A percentile compares a stretch with the other conserved stretches of the same genome.
phyloP scores from a whole-genome alignment of 92 coral and sea anemone genomes.

The Porites lobata region DNA sequence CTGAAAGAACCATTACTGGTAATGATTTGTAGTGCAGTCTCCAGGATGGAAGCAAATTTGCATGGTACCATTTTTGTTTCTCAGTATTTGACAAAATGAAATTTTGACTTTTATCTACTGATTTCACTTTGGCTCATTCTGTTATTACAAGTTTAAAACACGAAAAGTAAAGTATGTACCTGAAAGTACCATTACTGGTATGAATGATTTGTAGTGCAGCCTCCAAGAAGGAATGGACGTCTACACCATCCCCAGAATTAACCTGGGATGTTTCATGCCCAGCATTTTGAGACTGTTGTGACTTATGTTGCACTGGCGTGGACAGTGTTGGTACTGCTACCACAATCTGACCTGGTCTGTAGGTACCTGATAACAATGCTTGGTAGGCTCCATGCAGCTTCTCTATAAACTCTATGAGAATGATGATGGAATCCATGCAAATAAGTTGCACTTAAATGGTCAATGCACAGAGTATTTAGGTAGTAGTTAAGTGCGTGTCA shows the following conservation, averaged over 20 bases:
- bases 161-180: conserved; percentile 33
- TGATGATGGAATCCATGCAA: neutral
- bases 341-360: conserved; percentile 95
- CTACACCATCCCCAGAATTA: conserved; percentile 83
- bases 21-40: conserved; percentile 76
- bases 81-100: too few relatives aligned
- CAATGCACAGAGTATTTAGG: too few relatives aligned
- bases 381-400: conserved; percentile 86
- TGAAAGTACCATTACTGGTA: conserved; percentile 67
- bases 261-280: conserved; percentile 40
- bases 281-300: conserved; percentile 53
- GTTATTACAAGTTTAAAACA: too few relatives aligned
- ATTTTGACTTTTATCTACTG: too few relatives aligned
- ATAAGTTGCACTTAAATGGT: neutral
- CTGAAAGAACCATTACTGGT: conserved; percentile 71
- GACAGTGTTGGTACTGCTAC: conserved; percentile 90
- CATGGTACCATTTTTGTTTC: too few relatives aligned
- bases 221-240: conserved; percentile 87
- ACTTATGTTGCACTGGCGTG: conserved; percentile 80
- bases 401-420: conserved; percentile 83
- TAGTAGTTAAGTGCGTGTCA: too few relatives aligned
- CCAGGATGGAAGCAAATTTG: conserved; percentile 46
- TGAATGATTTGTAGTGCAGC: conserved; percentile 80
- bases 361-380: conserved; percentile 81
- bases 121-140: too few relatives aligned